A percentile compares a stretch with the other conserved stretches of the same genome.
These are phyloP conservation scores for Pocillopora damicornis DNA, from an alignment of 64 coral and sea anemone species.

Conservation along the genomic window DNA sequence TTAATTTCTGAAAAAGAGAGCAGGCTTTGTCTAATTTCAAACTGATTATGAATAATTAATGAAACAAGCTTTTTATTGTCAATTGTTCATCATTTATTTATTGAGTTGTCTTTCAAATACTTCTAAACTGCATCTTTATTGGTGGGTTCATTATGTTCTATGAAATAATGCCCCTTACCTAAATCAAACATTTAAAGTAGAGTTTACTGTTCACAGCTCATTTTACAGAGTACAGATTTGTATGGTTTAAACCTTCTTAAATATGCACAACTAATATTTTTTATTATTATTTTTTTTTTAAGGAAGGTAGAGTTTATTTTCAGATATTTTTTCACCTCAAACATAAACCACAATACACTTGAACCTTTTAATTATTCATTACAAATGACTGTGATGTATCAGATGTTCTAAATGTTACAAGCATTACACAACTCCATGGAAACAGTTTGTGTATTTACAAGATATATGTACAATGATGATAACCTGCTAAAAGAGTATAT, in stretches of 20 bases:
- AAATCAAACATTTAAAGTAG: no score
- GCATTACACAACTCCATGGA: constrained; percentile 9
- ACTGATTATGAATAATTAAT: background rate
- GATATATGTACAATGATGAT: background rate
- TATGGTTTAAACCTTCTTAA: no score
- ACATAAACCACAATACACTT: background rate
- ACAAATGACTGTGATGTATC: background rate
- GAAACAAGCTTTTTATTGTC: background rate
- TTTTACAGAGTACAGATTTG: no score
- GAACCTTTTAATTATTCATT: background rate
- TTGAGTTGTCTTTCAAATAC: background rate
- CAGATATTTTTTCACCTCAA: background rate
- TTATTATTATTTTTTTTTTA: no score
- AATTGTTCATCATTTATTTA: background rate
- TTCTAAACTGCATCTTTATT: background rate
- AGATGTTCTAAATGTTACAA: background rate
- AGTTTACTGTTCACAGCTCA: no score
- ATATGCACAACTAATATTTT: no score
- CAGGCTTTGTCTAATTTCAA: background rate
- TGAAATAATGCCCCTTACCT: background rate
- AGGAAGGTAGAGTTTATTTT: background rate
- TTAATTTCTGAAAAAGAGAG: no score
- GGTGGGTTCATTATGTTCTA: background rate
- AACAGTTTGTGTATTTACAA: constrained; percentile 12
- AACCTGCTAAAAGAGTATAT: background rate